Evolutionary conservation across 2,113 vertebrate species (phyloP).

Genomic region (Macrotus californicus): DNA sequence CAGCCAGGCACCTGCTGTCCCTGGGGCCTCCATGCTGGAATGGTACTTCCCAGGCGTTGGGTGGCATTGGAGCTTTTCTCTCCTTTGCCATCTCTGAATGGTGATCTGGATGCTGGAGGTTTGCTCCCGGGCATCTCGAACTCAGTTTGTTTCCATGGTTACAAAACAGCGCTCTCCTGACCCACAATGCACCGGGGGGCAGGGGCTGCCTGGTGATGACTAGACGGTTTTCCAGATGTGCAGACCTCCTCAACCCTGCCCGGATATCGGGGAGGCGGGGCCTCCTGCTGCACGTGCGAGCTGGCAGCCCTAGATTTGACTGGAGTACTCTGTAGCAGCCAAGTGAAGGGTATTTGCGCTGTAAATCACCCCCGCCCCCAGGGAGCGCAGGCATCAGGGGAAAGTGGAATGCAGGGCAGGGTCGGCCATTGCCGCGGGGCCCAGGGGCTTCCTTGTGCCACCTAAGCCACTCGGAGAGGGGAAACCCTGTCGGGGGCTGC

Average conservation of each 20-base stretch:
- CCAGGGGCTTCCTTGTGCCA: background rate
- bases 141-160: constrained; percentile 56
- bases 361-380: background rate
- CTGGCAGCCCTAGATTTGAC: background rate
- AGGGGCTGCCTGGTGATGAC: background rate
- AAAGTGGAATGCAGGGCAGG: background rate
- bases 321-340: background rate
- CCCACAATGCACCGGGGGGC: background rate
- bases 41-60: background rate
- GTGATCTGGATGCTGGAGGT: background rate
- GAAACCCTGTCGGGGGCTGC: background rate
- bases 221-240: background rate
- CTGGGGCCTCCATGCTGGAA: background rate
- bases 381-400: background rate
- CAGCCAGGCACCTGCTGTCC: background rate
- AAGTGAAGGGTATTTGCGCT: background rate
- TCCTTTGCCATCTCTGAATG: background rate
- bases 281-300: background rate
- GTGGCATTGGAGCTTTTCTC: background rate
- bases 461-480: background rate
- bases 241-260: background rate
- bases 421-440: accelerated
- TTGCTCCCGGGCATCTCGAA: background rate
- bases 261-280: background rate
- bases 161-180: constrained; percentile 22